A percentile compares a stretch with the other conserved stretches of the same genome.
These are phyloP conservation scores for Alca torda DNA, from an alignment of 2,797 vertebrate species.

Conservation along the genomic window DNA sequence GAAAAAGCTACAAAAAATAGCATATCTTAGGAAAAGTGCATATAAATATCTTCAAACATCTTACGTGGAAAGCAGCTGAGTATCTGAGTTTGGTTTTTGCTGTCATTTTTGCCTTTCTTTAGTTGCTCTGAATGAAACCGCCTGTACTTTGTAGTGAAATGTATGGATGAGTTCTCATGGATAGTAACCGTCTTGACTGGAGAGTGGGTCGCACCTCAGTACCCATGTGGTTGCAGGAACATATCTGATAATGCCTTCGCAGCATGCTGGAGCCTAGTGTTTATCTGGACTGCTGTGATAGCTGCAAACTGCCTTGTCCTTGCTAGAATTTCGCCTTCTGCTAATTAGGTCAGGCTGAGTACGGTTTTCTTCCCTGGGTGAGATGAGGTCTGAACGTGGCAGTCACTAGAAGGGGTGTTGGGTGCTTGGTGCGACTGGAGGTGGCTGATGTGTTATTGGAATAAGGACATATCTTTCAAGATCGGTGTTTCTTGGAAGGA, in stretches of 20 bases:
- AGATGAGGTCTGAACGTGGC: neutral
- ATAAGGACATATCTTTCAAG: neutral
- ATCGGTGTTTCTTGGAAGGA: neutral
- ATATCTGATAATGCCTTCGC: fast-evolving
- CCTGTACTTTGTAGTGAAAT: neutral
- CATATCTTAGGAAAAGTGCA: neutral
- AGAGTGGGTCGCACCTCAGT: neutral
- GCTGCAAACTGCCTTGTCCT: neutral
- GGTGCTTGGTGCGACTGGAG: neutral
- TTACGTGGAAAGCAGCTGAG: neutral
- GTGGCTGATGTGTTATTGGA: neutral
- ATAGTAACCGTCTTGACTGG: neutral
- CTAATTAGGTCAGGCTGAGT: neutral
- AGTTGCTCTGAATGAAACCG: neutral
- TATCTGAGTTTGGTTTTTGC: neutral
- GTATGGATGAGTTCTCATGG: neutral
- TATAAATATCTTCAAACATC: neutral
- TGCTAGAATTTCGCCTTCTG: neutral
- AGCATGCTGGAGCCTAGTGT: fast-evolving
- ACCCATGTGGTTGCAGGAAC: neutral
- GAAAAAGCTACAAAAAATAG: neutral
- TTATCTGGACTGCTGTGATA: neutral
- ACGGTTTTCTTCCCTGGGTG: neutral
- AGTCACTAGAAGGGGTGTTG: neutral
- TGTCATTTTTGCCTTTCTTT: neutral